Base-by-base conservation (phyloP, 2,797 vertebrate species). In the Botia kubotai region DNA sequence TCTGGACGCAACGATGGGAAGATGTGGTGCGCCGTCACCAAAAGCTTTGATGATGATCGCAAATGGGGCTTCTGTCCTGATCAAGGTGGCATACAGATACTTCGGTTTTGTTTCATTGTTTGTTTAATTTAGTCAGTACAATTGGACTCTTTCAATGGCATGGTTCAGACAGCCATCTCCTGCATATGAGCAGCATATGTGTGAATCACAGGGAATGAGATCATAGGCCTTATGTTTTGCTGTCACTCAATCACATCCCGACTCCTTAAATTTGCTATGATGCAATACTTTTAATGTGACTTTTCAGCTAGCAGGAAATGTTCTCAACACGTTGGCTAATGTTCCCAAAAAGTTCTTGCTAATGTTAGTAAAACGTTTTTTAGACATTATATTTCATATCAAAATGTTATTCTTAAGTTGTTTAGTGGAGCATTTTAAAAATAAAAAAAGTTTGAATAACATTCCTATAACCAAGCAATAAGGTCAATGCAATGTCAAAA, bases 61-160 rank as follows among this genome's bases (percentile, higher is more conserved):
- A 97, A 99, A 87, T 99, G 97, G 97, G 97, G 97, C 82, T 99
- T 99, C 83, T 99, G 98, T 88, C 98, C 97, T 0, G 97, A 99
- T 48, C 96, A 97, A 96, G 98, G 97, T 98, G 91, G 8, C 19
- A 13, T 6, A 75, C 1, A 10, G 5, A 23, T 83, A 53, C 69
- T 46, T 68, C 14, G 0, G 17, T 21, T 19, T 8, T 66, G 72
- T 29, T 46, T 58, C 13, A 58, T 55, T 67, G 17, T 77, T 53
- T 53, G 4, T 65, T 16, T 33, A 39, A 4, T 46, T 33, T 43
- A 17, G 16, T 57, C 67, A 50, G 29, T 21, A 7, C 14, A 14
- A 12, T 10, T 62, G 14, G 17, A 4, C 26, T 21, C 3, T 19
- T 69, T 11, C 13, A 4, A 46, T 8, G 19, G 12, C 73, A 52